Base-by-base conservation (phyloP, 2,888 invertebrate genomes). In the Adineta ricciae region DNA sequence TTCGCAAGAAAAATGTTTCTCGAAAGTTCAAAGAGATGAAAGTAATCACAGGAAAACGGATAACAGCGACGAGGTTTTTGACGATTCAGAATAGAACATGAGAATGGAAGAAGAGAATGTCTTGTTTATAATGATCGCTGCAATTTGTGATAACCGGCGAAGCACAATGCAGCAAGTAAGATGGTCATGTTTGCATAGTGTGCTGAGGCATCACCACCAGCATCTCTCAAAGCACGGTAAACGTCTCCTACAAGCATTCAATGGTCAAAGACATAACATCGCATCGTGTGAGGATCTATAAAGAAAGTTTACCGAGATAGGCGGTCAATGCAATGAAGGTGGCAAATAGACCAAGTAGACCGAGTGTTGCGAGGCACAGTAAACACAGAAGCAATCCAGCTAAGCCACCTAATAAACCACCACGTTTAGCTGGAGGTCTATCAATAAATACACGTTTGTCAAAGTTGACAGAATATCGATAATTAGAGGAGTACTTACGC, bases 321-420 rank as follows among this genome's bases (percentile, higher is more conserved):
- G 78, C 41, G 32, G 78, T 78, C 2, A 78, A 24, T 41, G 41
- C 78, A 78, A 78, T 78, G 19, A 78, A 41, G 38, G 78, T 3
- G 24, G 78, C 78, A 24, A 78, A 78, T 41, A 78, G 36, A 41
- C 78, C 78, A 38, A 78, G 78, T 19, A 78, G 14, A 41, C 78
- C 78, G 9, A 78, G n/a, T 32, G 78, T 41, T 41, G 78, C 78
- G 24, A 78, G 41, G 14, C 78, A 78, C 0, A 78, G 11, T 78
- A 78, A 41, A 78, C 78, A 78, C 78, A 78, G 24, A 1, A 78
- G 41, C 3, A 78, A 32, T 19, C 78, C 78, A n/a, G 24, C 78
- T n/a, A 78, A n/a, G 19, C 78, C 78, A 2, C 78, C 78, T 21
- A 78, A 9, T 41, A 78, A 78, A n/a, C 78, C 78, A 78, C 78